Conservation (phyloP, 2,888 invertebrate genomes). For the Microplitis deprimator region DNA sequence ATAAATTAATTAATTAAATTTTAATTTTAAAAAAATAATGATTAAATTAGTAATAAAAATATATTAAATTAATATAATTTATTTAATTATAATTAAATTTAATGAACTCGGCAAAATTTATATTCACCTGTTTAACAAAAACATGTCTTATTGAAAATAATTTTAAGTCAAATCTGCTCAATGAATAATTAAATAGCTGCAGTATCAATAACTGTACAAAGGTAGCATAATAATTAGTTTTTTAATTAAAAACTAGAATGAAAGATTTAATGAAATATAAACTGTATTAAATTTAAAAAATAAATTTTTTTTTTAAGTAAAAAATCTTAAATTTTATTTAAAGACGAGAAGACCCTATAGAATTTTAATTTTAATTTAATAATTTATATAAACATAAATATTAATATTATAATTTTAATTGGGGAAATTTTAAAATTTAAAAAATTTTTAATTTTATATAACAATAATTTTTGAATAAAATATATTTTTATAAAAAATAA, state of each 20-base stretch:
- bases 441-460: conserved; percentile 72
- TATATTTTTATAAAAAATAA: conserved; percentile 77
- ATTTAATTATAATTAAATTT: conserved; percentile 65
- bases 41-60: conserved; percentile 60
- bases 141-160: conserved; percentile 79
- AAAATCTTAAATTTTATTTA: conserved; percentile 76
- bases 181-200: conserved; percentile 83
- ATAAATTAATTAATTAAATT: conserved; percentile 66
- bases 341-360: conserved; percentile 87
- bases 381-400: conserved; percentile 79
- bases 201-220: conserved; percentile 84
- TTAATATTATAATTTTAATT: conserved; percentile 74
- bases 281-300: conserved; percentile 69
- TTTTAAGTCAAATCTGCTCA: conserved; percentile 82
- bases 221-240: conserved; percentile 87
- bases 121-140: conserved; percentile 85
- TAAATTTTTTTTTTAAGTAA: conserved; percentile 76
- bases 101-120: conserved; percentile 79
- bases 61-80: conserved; percentile 51
- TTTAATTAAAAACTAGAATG: conserved; percentile 86
- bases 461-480: conserved; percentile 70
- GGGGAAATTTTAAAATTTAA: conserved; percentile 78
- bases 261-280: conserved; percentile 80
- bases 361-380: conserved; percentile 76
- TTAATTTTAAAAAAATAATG: conserved; percentile 68